Evolutionary conservation across 35 echinoderm and acorn worm species (phyloP), one percentile per base, ranked within the genome.

Genomic region (Ptychodera flava): DNA sequence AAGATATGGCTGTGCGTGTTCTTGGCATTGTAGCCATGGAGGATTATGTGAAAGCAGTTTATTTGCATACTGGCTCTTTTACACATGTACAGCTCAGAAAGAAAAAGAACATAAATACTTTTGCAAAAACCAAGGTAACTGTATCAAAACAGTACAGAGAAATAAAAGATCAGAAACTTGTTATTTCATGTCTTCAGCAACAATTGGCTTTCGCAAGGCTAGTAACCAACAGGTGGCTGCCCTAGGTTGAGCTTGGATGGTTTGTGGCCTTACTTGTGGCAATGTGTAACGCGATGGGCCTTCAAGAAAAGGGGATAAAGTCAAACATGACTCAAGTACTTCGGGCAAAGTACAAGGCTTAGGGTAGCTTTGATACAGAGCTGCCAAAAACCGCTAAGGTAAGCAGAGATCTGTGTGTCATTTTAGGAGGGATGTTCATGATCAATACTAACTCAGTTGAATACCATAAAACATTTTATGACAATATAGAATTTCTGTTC

Each of bases 371-470:
- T 32, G 16, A 33, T 16, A 22, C 81, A 16, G 28, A 35, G 15
- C 78, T 79, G 22, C 1, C 29, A 35, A 77, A 77, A 22, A n/a
- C 0, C 27, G 76, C n/a, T 84, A 30, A 36, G 45, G 45, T 22
- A 64, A 64, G 45, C 22, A 64, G 22, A 12, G 32, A 33, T 29
- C 37, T 33, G 15, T 89, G 83, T 34, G 85, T 75, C 36, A 85
- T 86, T 14, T 37, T 64, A 12, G 89, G 86, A n/a, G 90, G 90
- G n/a, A 91, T 91, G 90, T 91, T 86, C 31, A 85, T 52, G 36
- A 86, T 91, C 33, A 80, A 91, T 32, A 85, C 36, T 0, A 38
- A 22, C 30, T 78, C 84, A 0, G 31, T 79, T 1, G 22, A 32
- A 86, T n/a, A 38, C 28, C 89, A 91, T 30, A 77, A 52, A 32